Percentiles rank a stretch among this genome's conserved stretches.
These are phyloP conservation scores for Diorhabda carinulata DNA, from an alignment of 1,140 invertebrate species.

Conservation along the genomic window DNA sequence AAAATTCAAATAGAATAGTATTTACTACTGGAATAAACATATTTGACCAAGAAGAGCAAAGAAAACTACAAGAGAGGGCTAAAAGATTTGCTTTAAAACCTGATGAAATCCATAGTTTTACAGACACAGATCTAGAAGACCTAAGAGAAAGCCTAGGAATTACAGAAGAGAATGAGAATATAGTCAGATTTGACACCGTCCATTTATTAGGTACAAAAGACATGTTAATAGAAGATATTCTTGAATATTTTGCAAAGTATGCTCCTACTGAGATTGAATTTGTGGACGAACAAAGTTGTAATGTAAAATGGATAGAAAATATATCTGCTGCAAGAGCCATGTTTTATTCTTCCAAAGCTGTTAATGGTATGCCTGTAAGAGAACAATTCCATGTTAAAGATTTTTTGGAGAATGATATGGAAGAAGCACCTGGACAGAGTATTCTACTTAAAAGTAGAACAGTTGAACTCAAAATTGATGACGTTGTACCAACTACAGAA, in stretches of 20 bases:
- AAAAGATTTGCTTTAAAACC: slow-evolving; percentile 64
- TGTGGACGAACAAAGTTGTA: slow-evolving; percentile 78
- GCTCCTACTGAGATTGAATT: slow-evolving; percentile 71
- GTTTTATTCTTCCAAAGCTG: slow-evolving; percentile 55
- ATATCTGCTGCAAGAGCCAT: slow-evolving; percentile 68
- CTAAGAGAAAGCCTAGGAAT: slow-evolving; percentile 65
- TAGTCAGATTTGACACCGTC: slow-evolving; percentile 66
- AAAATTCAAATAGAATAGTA: slow-evolving; percentile 39
- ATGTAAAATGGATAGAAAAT: slow-evolving; percentile 72
- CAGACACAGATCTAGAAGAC: slow-evolving; percentile 58
- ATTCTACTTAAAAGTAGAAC: slow-evolving; percentile 41
- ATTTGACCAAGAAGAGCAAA: slow-evolving; percentile 60
- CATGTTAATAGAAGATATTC: slow-evolving; percentile 72
- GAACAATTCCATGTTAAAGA: slow-evolving; percentile 45
- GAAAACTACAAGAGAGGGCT: slow-evolving; percentile 64
- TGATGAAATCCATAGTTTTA: slow-evolving; percentile 51
- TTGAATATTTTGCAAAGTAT: slow-evolving; percentile 73
- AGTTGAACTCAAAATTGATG: slow-evolving; percentile 41
- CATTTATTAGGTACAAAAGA: slow-evolving; percentile 72
- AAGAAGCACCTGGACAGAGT: slow-evolving; percentile 44
- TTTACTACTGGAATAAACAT: slow-evolving; percentile 57
- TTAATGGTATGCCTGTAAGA: slow-evolving; percentile 48
- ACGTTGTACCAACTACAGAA: slow-evolving; percentile 29
- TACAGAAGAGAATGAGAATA: slow-evolving; percentile 57
- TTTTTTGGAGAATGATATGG: slow-evolving; percentile 47